Base-by-base conservation (phyloP, 2,797 vertebrate species). In the Helostoma temminkii region DNA sequence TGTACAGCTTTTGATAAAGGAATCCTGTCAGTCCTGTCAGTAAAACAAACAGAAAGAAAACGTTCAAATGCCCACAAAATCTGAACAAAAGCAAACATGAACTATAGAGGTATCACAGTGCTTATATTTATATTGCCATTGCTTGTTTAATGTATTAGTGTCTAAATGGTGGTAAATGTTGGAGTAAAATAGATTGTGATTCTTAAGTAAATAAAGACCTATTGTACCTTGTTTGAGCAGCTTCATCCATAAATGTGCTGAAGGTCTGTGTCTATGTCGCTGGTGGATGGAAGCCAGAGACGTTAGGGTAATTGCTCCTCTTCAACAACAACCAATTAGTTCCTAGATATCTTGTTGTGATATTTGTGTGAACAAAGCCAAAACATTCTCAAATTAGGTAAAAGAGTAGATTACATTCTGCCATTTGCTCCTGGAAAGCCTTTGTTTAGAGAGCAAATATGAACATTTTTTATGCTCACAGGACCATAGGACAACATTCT, bases 291-390 rank as follows among this genome's bases (percentile, higher is more conserved):
- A 65, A 14, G 24, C 28, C 19, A 54, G 42, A 57, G n/a, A 64
- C 37, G 46, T 53, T 63, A 52, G 42, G 9, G 10, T 52, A 36
- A 30, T 48, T 54, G 73, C 25, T 61, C 21, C 34, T 48, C 64
- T 58, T 45, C 36, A 52, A 37, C 46, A 42, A 0, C 1, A 41
- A 67, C 43, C 53, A 12, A 66, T n/a, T n/a, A 67, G 48, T 36
- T 22, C 19, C 19, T 60, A 52, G 30, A 32, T 52, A 19, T 34
- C 37, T 18, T 61, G 25, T 43, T 34, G 15, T 63, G n/a, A n/a
- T n/a, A n/a, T n/a, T n/a, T n/a, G n/a, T n/a, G n/a, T 57, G 41
- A 76, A 60, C n/a, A 45, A 61, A 49, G 30, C 49, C 49, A 72
- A 36, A 6, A 11, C 21, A 54, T 43, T 66, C 16, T 36, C 43